These are phyloP conservation scores for Phenacoccus solenopsis DNA, from an alignment of 1,140 invertebrate species.

Conservation along the genomic window DNA sequence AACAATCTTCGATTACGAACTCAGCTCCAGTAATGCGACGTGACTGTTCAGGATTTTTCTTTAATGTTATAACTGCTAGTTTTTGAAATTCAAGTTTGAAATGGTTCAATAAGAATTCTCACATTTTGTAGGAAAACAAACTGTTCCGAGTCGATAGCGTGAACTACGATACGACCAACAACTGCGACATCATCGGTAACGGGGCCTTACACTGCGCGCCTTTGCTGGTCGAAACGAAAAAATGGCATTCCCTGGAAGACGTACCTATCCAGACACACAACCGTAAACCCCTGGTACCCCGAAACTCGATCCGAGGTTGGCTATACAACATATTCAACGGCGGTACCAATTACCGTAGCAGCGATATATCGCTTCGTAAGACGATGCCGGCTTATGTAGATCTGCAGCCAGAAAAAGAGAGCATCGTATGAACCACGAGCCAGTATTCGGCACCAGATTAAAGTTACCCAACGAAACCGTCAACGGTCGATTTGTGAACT, in stretches of 20 bases:
- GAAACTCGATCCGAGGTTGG: conserved; percentile 46
- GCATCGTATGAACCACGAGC: background rate
- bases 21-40: no score
- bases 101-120: no score
- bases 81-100: no score
- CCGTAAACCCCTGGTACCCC: conserved; percentile 32
- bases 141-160: conserved; percentile 31
- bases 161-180: conserved; percentile 34
- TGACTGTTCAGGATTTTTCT: no score
- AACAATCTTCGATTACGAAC: no score
- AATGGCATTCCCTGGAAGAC: conserved; percentile 61
- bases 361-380: conserved; percentile 48
- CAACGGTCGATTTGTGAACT: no score
- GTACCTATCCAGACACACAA: conserved; percentile 40
- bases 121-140: conserved; percentile 23
- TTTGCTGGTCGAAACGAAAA: conserved; percentile 40
- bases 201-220: conserved; percentile 37
- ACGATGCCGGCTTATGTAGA: background rate
- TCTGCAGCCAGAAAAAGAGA: background rate
- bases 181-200: conserved; percentile 33
- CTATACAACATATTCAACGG: conserved; percentile 52
- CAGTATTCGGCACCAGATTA: no score
- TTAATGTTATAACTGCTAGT: no score
- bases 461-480: no score
- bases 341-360: conserved; percentile 46